Conservation (phyloP, 1,140 invertebrate genomes). For the Drosophila sucinea region DNA sequence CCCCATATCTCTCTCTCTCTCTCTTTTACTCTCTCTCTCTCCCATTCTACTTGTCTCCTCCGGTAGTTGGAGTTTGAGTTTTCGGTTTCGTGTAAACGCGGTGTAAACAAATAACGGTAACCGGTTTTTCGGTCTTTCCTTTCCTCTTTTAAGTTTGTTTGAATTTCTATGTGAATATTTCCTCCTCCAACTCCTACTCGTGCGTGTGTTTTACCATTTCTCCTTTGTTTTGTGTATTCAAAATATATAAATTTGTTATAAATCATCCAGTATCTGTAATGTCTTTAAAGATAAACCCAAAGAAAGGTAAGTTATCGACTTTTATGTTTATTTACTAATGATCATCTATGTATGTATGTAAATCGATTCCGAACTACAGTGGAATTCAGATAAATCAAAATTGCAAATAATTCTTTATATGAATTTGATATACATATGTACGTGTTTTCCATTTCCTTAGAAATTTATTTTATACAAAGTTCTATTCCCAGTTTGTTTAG, state of each 20-base stretch:
- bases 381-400: too few relatives aligned
- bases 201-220: conserved; percentile 26
- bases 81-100: conserved; percentile 34
- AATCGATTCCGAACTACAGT: too few relatives aligned
- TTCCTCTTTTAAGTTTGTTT: conserved; percentile 22
- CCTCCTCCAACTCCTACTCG: conserved; percentile 25
- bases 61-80: neutral
- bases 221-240: conserved; percentile 19
- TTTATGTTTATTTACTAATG: neutral
- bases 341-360: too few relatives aligned
- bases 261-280: conserved; percentile 15
- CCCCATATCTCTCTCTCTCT: conserved; percentile 29
- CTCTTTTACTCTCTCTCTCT: neutral
- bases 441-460: too few relatives aligned
- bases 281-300: conserved; percentile 12
- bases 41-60: conserved; percentile 25
- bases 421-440: too few relatives aligned
- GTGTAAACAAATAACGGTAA: conserved; percentile 70
- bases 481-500: too few relatives aligned
- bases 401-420: too few relatives aligned
- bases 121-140: conserved; percentile 46
- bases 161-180: conserved; percentile 42
- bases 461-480: too few relatives aligned
- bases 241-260: conserved; percentile 28
- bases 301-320: conserved; percentile 48